Percentiles rank a stretch among this genome's conserved stretches.
These are phyloP conservation scores for Pheosia tremula DNA, from an alignment of 2,888 invertebrate genomes.

Conservation along the genomic window DNA sequence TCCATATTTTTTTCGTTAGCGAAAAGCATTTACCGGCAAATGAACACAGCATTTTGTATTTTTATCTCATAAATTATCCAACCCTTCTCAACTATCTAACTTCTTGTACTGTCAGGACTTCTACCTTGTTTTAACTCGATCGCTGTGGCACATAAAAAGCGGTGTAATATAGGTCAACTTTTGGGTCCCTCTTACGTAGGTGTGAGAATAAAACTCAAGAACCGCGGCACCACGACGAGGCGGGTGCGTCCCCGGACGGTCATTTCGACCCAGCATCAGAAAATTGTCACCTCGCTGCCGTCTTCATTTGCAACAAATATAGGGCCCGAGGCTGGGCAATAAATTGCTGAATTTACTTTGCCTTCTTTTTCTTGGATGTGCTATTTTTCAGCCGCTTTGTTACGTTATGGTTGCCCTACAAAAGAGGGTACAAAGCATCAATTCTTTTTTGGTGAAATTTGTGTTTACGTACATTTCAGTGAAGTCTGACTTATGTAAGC, in stretches of 20 bases:
- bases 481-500: not conserved
- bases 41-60: too few species aligned
- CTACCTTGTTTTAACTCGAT: not conserved
- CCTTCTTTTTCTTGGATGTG: conserved; percentile 69
- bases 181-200: conserved; percentile 28
- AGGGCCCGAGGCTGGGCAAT: conserved; percentile 70
- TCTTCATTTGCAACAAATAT: conserved; percentile 83
- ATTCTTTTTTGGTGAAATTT: conserved; percentile 50
- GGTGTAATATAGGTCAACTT: conserved; percentile 25
- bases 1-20: too few species aligned
- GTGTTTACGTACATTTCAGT: not conserved
- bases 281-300: conserved; percentile 79
- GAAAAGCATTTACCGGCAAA: too few species aligned
- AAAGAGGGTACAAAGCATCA: conserved; percentile 69
- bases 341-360: conserved; percentile 79
- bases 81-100: not conserved
- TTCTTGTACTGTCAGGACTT: not conserved
- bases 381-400: conserved; percentile 77
- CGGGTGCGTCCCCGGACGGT: conserved; percentile 62
- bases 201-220: conserved; percentile 60
- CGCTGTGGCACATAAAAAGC: not conserved
- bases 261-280: conserved; percentile 70
- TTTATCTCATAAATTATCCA: not conserved
- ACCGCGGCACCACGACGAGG: conserved; percentile 43
- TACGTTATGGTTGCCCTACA: conserved; percentile 70